These are phyloP conservation scores for Drosophila nr. perissopoda DNA, from an alignment of 2,888 invertebrate species.

Conservation along the genomic window DNA sequence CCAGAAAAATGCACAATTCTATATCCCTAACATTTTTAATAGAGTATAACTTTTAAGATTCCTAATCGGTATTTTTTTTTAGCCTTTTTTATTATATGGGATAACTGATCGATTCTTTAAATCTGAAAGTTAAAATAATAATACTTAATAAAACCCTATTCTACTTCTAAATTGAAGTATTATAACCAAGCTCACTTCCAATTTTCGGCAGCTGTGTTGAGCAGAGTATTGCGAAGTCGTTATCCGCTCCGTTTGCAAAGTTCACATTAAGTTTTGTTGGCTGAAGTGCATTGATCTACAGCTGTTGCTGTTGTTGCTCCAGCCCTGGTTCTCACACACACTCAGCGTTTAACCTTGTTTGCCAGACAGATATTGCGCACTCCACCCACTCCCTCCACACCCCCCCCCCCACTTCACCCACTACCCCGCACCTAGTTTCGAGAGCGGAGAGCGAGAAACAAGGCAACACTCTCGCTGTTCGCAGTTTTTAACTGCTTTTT, in stretches of 20 bases:
- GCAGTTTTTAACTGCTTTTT: slow-evolving; percentile 10
- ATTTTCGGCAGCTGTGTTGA: neutral
- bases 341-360: slow-evolving; percentile 60
- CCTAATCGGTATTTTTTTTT: too few species aligned
- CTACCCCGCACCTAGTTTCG: neutral
- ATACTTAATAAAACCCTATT: neutral
- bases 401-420: slow-evolving; percentile 3
- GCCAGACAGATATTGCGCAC: slow-evolving; percentile 24
- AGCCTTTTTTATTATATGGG: neutral
- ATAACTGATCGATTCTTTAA: neutral
- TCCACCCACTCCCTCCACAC: neutral
- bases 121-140: too few species aligned
- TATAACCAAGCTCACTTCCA: neutral
- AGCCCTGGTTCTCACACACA: slow-evolving; percentile 37
- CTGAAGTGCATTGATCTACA: slow-evolving; percentile 42
- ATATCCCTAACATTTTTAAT: neutral
- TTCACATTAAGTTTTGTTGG: slow-evolving; percentile 5
- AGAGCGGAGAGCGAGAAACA: neutral
- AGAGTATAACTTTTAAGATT: neutral
- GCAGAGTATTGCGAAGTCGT: slow-evolving; percentile 16
- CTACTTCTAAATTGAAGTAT: neutral
- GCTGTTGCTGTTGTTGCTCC: slow-evolving; percentile 5
- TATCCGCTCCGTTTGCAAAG: neutral
- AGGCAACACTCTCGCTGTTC: slow-evolving; percentile 20
- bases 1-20: neutral